Evolutionary conservation across 2,888 invertebrate genomes (phyloP).

Genomic region (Cataglyphis altisquamis): DNA sequence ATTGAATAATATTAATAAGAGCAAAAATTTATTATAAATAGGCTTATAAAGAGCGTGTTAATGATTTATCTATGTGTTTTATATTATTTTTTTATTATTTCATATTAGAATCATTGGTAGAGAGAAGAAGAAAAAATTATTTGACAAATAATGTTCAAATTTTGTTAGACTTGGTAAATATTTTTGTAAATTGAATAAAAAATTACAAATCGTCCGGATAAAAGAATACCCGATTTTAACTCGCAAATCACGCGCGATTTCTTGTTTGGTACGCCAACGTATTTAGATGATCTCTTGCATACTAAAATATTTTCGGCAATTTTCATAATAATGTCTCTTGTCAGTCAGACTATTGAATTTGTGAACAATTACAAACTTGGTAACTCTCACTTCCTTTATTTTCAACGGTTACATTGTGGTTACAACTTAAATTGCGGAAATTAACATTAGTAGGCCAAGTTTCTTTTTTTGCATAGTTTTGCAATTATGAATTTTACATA

Average conservation of each 20-base stretch:
- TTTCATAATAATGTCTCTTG: conserved; percentile 15
- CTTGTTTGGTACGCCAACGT: background rate
- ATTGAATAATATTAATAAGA: background rate
- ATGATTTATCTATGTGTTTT: background rate
- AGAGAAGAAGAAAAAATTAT: background rate
- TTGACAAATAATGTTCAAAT: background rate
- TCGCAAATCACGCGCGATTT: conserved; percentile 57
- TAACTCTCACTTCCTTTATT: conserved; percentile 53
- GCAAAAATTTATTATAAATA: background rate
- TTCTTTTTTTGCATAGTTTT: background rate
- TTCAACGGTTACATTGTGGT: background rate
- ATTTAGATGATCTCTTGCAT: conserved; percentile 45
- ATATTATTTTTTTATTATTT: background rate
- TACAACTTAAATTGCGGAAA: background rate
- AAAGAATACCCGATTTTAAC: conserved; percentile 29
- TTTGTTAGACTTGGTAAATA: background rate
- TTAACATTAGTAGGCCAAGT: conserved; percentile 11
- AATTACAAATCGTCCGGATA: conserved; percentile 10
- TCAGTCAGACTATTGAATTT: conserved; percentile 37
- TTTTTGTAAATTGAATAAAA: background rate
- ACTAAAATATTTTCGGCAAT: conserved; percentile 57
- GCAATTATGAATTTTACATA: background rate
- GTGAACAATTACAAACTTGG: conserved; percentile 20
- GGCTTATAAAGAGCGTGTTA: background rate
- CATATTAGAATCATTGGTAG: background rate